phyloP scores from a whole-genome alignment of 1,140 invertebrate genomes.

The Pachypeltis micranthus region DNA sequence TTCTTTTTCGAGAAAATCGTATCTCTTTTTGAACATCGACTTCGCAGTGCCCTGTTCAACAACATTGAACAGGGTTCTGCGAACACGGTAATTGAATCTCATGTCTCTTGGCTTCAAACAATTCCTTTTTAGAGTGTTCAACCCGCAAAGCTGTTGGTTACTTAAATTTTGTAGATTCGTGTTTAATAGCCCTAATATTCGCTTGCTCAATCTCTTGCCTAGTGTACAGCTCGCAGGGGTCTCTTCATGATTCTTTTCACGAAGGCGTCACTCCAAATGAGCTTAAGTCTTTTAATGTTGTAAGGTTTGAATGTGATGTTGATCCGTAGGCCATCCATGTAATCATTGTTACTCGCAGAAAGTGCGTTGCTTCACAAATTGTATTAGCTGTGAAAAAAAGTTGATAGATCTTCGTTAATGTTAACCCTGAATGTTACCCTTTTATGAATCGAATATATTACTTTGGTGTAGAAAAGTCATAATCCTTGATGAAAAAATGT shows the following conservation, averaged over 20 bases:
- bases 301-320: conserved; percentile 1
- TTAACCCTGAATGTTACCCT: conserved; percentile 6
- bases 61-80: not conserved
- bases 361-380: too few relatives aligned
- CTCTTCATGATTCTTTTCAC: too few relatives aligned
- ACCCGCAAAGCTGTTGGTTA: conserved; percentile 2
- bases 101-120: not conserved
- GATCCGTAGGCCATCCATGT: conserved; percentile 3
- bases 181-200: conserved; percentile 1
- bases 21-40: not conserved
- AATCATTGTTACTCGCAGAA: not conserved
- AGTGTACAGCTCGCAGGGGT: too few relatives aligned
- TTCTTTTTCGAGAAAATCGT: not conserved
- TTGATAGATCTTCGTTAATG: not conserved
- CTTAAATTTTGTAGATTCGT: not conserved
- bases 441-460: not conserved
- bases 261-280: too few relatives aligned
- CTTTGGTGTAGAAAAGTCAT: not conserved
- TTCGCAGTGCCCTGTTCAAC: not conserved
- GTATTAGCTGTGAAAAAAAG: too few relatives aligned
- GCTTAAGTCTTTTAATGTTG: too few relatives aligned
- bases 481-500: too few relatives aligned
- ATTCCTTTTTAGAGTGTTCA: not conserved
- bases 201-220: conserved; percentile 8
- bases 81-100: not conserved